These are phyloP conservation scores for Ardeotis arabs DNA, from an alignment of 2,113 vertebrate species.

Conservation along the genomic window DNA sequence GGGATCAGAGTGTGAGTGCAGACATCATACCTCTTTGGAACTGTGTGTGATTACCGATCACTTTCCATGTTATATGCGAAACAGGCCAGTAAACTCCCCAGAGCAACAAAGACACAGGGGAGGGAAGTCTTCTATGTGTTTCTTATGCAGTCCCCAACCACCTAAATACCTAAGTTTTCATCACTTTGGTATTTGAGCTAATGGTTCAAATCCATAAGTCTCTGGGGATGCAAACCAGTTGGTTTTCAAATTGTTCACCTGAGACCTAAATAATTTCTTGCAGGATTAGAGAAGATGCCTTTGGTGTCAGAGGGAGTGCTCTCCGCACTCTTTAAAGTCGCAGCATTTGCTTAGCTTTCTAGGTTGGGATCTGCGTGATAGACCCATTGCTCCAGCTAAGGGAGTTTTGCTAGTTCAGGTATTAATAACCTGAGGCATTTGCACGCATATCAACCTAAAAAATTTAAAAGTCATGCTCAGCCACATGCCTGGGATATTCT, in stretches of 20 bases:
- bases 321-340: not conserved
- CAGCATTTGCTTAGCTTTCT: not conserved
- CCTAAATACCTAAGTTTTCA: not conserved
- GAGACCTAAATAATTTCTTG: not conserved
- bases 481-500: not conserved
- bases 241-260: not conserved
- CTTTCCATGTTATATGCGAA: not conserved
- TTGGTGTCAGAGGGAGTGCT: not conserved
- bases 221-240: not conserved
- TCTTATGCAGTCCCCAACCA: not conserved
- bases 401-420: not conserved
- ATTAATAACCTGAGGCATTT: not conserved
- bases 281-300: not conserved
- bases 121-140: not conserved
- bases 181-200: not conserved
- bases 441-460: not conserved
- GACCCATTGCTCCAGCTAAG: not conserved
- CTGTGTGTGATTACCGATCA: not conserved
- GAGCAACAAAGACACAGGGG: not conserved
- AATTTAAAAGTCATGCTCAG: not conserved
- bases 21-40: not conserved
- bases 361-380: not conserved
- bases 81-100: not conserved
- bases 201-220: not conserved
- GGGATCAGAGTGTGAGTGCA: not conserved